Evolutionary conservation across 1,140 invertebrate genomes (phyloP).

Genomic region (Chionoecetes opilio): DNA sequence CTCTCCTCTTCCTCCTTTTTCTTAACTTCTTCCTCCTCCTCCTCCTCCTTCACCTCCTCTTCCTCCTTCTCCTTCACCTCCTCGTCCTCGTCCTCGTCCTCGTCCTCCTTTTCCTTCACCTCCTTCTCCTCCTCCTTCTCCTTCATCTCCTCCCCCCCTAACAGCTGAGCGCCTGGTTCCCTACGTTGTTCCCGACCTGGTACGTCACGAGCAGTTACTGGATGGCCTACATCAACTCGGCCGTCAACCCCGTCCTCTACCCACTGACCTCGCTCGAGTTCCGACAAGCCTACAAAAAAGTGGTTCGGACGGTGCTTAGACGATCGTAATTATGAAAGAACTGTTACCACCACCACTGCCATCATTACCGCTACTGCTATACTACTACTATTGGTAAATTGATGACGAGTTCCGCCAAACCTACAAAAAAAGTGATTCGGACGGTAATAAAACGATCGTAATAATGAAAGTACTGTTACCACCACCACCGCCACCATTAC

Average conservation of each 20-base stretch:
- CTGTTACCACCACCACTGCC: not conserved
- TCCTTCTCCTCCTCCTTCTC: constrained; percentile 2
- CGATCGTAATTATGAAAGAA: not conserved
- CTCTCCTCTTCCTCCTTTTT: not conserved
- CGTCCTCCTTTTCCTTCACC: not conserved
- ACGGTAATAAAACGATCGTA: too few species aligned
- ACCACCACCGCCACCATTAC: too few species aligned
- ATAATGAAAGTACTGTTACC: too few species aligned
- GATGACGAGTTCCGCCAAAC: too few species aligned
- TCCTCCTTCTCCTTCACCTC: not conserved
- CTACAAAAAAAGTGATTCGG: too few species aligned
- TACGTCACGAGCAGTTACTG: constrained; percentile 83
- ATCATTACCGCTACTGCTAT: too few species aligned
- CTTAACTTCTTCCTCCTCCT: not conserved
- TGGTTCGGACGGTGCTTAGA: constrained; percentile 53
- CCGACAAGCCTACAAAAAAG: constrained; percentile 80
- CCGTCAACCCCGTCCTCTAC: constrained; percentile 83
- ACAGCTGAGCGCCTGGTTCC: constrained; percentile 79
- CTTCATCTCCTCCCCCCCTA: not conserved
- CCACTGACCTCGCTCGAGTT: constrained; percentile 84
- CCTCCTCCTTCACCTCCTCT: not conserved
- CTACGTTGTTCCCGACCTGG: constrained; percentile 79
- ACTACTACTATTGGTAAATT: too few species aligned
- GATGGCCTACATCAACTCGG: constrained; percentile 87
- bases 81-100: not conserved